Evolutionary conservation across 2,888 invertebrate species (phyloP).

Genomic region (Strigamia crassipes): DNA sequence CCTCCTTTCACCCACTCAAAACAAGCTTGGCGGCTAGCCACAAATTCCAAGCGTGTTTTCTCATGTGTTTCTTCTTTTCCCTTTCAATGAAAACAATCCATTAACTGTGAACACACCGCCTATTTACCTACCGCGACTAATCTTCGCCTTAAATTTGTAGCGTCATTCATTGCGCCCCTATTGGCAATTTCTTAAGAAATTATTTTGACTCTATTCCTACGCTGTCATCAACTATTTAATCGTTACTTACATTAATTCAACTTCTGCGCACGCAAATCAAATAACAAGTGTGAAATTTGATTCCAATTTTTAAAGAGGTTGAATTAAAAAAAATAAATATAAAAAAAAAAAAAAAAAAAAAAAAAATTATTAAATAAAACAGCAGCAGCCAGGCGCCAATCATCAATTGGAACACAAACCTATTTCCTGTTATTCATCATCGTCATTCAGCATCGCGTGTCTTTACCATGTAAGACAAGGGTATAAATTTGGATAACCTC

Average conservation of each 20-base stretch:
- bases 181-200: no score
- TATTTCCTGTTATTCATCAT: slow-evolving; percentile 10
- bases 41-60: slow-evolving; percentile 3
- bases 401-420: slow-evolving; percentile 10
- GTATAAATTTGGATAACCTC: slow-evolving; percentile 10
- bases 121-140: neutral
- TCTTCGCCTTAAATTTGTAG: no score
- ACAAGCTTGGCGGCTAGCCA: neutral
- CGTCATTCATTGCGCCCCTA: no score
- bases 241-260: neutral
- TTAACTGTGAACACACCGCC: neutral
- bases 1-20: neutral
- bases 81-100: slow-evolving; percentile 10
- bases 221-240: neutral
- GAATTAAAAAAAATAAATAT: neutral
- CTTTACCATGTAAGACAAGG: slow-evolving; percentile 10
- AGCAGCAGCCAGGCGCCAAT: slow-evolving; percentile 3
- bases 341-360: neutral
- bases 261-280: neutral
- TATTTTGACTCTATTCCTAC: no score
- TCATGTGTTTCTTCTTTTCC: neutral
- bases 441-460: slow-evolving; percentile 3
- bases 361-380: neutral
- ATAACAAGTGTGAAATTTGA: neutral
- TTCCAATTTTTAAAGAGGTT: slow-evolving; percentile 1